Evolutionary conservation across 2,888 invertebrate genomes (phyloP), one percentile per base, ranked within the genome.

Genomic region (Orchesella flavescens): DNA sequence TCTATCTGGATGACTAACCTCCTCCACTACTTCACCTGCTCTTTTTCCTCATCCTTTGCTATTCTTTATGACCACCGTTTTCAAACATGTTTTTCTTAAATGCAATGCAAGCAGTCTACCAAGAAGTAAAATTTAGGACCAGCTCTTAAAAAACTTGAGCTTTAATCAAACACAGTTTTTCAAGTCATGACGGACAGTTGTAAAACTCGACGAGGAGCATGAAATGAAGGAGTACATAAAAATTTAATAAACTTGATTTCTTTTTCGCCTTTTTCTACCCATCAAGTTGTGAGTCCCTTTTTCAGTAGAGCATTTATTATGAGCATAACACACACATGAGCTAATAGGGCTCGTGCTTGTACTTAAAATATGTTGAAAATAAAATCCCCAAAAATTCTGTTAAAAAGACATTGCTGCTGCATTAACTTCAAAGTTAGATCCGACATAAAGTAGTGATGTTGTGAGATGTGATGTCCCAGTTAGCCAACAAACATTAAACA

Each of bases 151-250:
- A 69, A 71, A 34, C 15, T 53, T 49, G 57, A 63, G 71, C 49
- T 78, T 78, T 78, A 78, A 78, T 78, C 78, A 78, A 71, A 78
- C 59, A 63, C 74, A 59, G 69, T 34, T 63, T 71, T 23, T 19
- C 76, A 53, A 61, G 71, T 63, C 71, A 71, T 78, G 78, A 78
- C 71, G 71, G 78, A 69, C 71, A 78, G 78, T 61, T 77, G 77
- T 78, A 78, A 78, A 78, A 71, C 17, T 49, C 53, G 63, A 71
- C 24, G 19, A 61, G 53, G 55, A 69, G 34, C 69, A 66, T 57
- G 57, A 71, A n/a, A 24, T 19, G 34, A 34, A 23, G 76, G 12
- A 61, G 69, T 34, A 69, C 68, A 68, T 77, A 77, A 69, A 77
- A 59, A 43, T 69, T 77, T 77, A 77, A 77, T 69, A 77, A 77